Conservation (phyloP, 2,113 vertebrate species). For the Bungarus multicinctus region DNA sequence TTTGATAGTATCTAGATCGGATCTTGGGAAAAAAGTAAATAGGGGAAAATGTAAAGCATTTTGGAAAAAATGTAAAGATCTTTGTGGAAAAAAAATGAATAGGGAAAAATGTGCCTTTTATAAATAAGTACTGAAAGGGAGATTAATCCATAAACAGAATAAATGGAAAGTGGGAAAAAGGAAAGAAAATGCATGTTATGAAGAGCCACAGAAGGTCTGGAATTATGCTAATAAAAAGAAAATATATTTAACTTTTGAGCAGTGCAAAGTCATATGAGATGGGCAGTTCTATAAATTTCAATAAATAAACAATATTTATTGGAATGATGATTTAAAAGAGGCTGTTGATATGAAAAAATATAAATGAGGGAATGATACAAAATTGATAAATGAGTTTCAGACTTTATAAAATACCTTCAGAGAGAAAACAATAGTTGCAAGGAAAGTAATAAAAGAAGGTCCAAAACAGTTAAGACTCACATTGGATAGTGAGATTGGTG, state of each 20-base stretch:
- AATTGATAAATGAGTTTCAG: too few relatives aligned
- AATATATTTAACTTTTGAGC: background rate
- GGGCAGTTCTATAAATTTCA: too few relatives aligned
- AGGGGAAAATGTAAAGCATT: too few relatives aligned
- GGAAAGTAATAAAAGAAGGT: too few relatives aligned
- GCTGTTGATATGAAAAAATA: too few relatives aligned
- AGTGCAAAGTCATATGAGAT: background rate
- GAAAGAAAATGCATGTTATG: background rate
- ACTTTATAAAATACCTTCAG: too few relatives aligned
- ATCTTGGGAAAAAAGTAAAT: background rate
- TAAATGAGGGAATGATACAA: too few relatives aligned
- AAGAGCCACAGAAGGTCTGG: background rate
- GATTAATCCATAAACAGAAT: background rate
- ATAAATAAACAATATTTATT: too few relatives aligned
- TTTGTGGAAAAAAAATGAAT: background rate
- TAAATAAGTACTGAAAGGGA: background rate
- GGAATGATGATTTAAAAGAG: too few relatives aligned
- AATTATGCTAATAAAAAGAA: background rate
- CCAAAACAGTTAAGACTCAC: too few relatives aligned
- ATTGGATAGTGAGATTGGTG: too few relatives aligned
- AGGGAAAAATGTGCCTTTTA: background rate
- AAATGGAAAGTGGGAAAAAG: background rate
- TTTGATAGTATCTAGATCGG: background rate
- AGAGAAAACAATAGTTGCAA: too few relatives aligned
- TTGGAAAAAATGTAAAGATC: background rate